phyloP scores from a whole-genome alignment of 2,888 invertebrate species.

The Macroteleia sp. region DNA sequence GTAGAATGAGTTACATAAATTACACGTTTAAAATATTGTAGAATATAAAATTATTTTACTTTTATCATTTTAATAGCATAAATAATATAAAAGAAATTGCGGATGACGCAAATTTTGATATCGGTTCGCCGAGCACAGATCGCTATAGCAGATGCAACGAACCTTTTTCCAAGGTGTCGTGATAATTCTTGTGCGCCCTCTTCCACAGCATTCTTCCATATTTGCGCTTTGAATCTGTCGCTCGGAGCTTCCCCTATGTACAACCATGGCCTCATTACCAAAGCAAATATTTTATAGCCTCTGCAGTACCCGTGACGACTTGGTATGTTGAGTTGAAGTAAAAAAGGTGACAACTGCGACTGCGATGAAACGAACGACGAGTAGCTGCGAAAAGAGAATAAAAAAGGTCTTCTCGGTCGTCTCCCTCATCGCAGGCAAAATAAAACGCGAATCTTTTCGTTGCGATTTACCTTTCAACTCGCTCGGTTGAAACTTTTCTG shows the following conservation, averaged over 20 bases:
- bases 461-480: slow-evolving; percentile 80
- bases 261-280: slow-evolving; percentile 83
- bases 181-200: slow-evolving; percentile 76
- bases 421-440: slow-evolving; percentile 62
- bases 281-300: slow-evolving; percentile 84
- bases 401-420: slow-evolving; percentile 70
- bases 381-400: slow-evolving; percentile 65
- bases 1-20: no score
- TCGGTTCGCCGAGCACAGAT: slow-evolving; percentile 57
- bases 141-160: slow-evolving; percentile 59
- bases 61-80: slow-evolving; percentile 13
- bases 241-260: slow-evolving; percentile 67
- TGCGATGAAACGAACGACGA: slow-evolving; percentile 64
- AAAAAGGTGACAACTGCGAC: slow-evolving; percentile 57
- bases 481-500: slow-evolving; percentile 74
- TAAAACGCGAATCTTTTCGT: slow-evolving; percentile 73
- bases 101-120: slow-evolving; percentile 56
- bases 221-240: slow-evolving; percentile 79
- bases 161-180: slow-evolving; percentile 72
- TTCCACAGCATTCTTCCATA: slow-evolving; percentile 72
- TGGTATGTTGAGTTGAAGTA: slow-evolving; percentile 53
- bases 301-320: slow-evolving; percentile 72
- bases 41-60: neutral
- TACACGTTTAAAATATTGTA: neutral
- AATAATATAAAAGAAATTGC: slow-evolving; percentile 34